Percentiles rank a stretch among this genome's conserved stretches.
These are phyloP conservation scores for Polydesmus complanatus DNA, from an alignment of 2,888 invertebrate species.

Conservation along the genomic window DNA sequence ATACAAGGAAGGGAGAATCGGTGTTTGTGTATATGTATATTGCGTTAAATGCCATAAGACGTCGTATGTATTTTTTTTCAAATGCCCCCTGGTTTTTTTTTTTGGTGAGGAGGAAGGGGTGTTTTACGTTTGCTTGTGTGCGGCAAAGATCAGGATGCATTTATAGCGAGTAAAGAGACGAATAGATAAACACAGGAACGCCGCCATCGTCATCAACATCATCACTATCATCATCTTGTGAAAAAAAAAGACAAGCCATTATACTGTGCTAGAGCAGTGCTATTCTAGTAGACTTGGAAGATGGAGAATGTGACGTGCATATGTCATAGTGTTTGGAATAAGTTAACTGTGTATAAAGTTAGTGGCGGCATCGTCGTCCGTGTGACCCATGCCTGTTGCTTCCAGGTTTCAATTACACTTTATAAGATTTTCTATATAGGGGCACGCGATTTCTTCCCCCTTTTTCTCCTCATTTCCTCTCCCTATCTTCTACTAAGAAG, in stretches of 20 bases:
- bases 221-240: neutral
- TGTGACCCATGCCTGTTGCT: neutral
- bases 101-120: neutral
- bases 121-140: neutral
- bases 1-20: neutral
- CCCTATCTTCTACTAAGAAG: neutral
- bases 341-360: neutral
- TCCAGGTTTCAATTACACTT: neutral
- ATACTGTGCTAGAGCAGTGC: too few species aligned
- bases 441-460: neutral
- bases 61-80: neutral
- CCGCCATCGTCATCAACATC: neutral
- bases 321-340: neutral
- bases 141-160: neutral
- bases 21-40: neutral
- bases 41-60: neutral
- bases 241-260: neutral
- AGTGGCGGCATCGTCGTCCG: constrained; percentile 1
- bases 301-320: neutral
- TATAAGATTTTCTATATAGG: neutral
- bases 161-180: neutral
- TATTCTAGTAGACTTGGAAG: too few species aligned
- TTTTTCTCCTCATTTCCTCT: neutral
- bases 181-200: neutral
- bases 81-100: neutral